Base-by-base conservation (phyloP, 2,113 vertebrate genomes). In the Tetrax tetrax region DNA sequence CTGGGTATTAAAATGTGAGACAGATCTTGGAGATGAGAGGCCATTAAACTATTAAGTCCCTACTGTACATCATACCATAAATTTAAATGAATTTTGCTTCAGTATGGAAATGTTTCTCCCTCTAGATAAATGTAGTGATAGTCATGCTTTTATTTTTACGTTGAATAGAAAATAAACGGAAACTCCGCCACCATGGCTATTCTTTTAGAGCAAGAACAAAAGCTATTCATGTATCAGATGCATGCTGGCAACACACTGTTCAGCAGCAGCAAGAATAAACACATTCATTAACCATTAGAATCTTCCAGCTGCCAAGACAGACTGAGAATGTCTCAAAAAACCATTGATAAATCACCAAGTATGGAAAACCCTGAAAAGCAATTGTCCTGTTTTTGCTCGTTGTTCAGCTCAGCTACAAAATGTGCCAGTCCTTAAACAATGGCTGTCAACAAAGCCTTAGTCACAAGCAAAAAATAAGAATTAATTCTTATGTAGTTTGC, bases 221-320 rank as follows among this genome's bases (percentile, higher is more conserved):
- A 95, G 66, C 83, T 93, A 95, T 95, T 96, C 80, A 91, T 41
- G 51, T 47, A 88, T 63, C 72, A 74, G 86, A 74, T 35, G 31
- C 93, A 53, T 56, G 48, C 82, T 95, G 84, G 92, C 86, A 91
- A 90, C 1, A 1, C 66, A 61, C 84, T 94, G 85, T 14, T 96
- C 82, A 92, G 89, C 88, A 94, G 70, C 87, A 92, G 65, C 25
- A 93, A 91, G 91, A 97, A 96, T 74, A 95, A 95, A 94, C 84
- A 93, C 64, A 94, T 96, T 91, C 87, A 94, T 89, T 93, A 92
- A 82, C 74, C 70, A 87, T 63, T n/a, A 83, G 70, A 35, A 71
- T 66, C 72, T 93, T 91, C 78, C 66, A 59, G 64, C 85, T 85
- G 95, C 91, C 88, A 94, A 93, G 88, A 94, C 90, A 93, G 86